Base-by-base conservation (phyloP, 1,140 invertebrate genomes). In the Magallana angulata region DNA sequence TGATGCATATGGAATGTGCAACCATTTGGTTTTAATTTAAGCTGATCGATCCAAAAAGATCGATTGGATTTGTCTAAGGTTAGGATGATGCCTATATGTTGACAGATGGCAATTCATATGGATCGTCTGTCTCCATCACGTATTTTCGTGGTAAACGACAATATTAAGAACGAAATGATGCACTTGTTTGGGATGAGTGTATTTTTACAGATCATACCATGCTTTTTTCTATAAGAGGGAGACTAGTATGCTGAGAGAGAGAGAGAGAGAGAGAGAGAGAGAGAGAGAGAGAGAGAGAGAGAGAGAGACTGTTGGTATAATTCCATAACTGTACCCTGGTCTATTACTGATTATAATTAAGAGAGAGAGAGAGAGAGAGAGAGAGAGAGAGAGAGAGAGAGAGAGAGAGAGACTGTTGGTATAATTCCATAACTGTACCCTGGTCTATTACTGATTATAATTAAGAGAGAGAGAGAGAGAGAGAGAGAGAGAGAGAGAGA, bases 41-140 rank as follows among this genome's bases (percentile, higher is more conserved):
- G 24, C 68, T 12, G 68, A 76, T 76, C 68, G 68, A 76, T 76
- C 24, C 0, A 7, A 18, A 11, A 30, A 30, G 24, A 76, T 76
- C 6, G 24, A 30, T 76, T 76, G 24, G 24, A 12, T 76, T n/a
- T 30, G 24, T 76, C 68, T 18, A 76, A 30, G 24, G 12, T 8
- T 30, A 30, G 7, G 8, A 76, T 12, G 24, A 48, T 48, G 36
- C 36, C 36, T 2, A 48, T 30, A 76, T 7, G 24, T 30, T 76
- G 68, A 76, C 68, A 76, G 30, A 76, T 76, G 68, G 68, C 68
- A 30, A 30, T 76, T 24, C 68, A 76, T 30, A 36, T 36, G 68
- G 24, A 30, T 76, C 18, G 24, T 30, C 8, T 9, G 24, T 76
- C 68, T 76, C 36, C 24, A 76, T 76, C 68, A 9, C 6, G 36